These are phyloP conservation scores for Salvelinus fontinalis DNA, from an alignment of 2,113 vertebrate genomes.

Conservation along the genomic window DNA sequence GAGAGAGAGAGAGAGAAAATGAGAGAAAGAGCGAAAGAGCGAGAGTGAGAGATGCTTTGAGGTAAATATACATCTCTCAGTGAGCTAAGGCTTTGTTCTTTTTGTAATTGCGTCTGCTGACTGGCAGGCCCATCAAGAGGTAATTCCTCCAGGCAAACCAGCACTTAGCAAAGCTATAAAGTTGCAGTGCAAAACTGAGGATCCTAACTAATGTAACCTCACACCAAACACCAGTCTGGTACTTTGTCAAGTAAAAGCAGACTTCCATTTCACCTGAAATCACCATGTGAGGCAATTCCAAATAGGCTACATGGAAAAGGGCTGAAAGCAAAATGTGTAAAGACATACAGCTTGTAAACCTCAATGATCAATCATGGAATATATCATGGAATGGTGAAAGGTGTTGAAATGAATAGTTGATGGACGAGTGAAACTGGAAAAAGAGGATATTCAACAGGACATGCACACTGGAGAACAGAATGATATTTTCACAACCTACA, in stretches of 20 bases:
- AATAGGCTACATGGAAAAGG: not conserved
- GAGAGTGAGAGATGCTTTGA: not conserved
- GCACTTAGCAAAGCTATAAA: not conserved
- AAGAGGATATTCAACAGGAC: not conserved
- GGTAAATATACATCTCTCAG: not conserved
- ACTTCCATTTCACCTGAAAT: not conserved
- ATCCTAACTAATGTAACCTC: not conserved
- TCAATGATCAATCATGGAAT: not conserved
- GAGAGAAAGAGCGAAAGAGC: too few relatives aligned
- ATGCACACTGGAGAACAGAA: constrained; percentile 9
- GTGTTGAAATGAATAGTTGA: not conserved
- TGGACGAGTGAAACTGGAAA: not conserved
- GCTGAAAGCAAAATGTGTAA: not conserved
- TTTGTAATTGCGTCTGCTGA: constrained; percentile 8
- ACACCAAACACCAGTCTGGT: not conserved
- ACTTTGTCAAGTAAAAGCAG: not conserved
- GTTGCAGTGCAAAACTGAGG: not conserved
- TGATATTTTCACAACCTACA: constrained; percentile 18
- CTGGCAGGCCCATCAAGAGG: not conserved
- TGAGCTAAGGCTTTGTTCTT: not conserved
- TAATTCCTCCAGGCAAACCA: not conserved
- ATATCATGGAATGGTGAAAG: not conserved
- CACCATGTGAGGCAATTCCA: not conserved
- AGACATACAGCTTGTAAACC: not conserved
- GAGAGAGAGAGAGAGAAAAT: too few relatives aligned